Conservation (phyloP, 2,797 vertebrate species). For the Eidolon dupreanum region DNA sequence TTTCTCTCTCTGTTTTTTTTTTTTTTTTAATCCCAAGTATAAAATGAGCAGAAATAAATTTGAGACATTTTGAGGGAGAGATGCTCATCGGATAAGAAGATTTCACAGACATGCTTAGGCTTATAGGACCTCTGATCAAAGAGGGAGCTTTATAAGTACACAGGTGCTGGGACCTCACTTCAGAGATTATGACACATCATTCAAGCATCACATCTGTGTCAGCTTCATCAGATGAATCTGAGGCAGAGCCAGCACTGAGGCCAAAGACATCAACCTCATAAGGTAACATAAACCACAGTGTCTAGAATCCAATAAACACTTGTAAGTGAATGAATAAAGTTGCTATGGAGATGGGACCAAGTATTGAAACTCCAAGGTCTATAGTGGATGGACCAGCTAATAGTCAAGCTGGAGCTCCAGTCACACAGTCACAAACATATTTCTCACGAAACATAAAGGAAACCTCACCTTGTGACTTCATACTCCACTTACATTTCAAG, state of each 20-base stretch:
- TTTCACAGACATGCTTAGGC: background rate
- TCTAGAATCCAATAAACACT: background rate
- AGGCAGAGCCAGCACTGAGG: accelerated
- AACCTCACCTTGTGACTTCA: accelerated
- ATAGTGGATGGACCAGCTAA: background rate
- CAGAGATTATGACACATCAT: background rate
- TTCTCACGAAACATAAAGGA: accelerated
- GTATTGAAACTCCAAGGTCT: background rate
- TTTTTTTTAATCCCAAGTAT: background rate
- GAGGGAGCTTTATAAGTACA: no score
- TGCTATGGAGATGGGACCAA: accelerated
- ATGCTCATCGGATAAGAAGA: background rate
- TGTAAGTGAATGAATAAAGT: accelerated
- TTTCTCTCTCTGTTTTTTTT: background rate
- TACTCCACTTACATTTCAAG: no score
- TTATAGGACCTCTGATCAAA: accelerated
- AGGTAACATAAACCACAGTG: background rate
- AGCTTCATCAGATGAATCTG: accelerated
- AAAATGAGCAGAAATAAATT: background rate
- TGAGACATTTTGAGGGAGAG: background rate
- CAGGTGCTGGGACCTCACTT: background rate
- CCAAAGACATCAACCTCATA: background rate
- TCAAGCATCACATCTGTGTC: accelerated
- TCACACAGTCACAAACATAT: accelerated
- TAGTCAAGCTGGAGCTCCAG: accelerated